Conservation (phyloP, 2,113 vertebrate species). For the human (Homo sapiens) region DNA sequence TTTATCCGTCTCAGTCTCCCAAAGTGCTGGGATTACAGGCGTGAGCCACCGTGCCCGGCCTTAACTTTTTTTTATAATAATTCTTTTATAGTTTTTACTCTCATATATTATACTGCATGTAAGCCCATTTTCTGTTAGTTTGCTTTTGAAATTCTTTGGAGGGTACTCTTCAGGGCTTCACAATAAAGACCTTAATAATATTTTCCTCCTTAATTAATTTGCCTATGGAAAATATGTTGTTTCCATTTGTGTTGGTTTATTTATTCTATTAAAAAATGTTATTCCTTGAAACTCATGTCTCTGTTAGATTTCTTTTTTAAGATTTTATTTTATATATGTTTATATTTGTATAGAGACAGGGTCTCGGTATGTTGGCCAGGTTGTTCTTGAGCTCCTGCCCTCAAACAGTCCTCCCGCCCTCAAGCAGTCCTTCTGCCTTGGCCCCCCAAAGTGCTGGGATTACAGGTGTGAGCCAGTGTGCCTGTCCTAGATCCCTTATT, state of each 20-base stretch:
- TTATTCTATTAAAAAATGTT: background rate
- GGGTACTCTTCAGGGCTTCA: background rate
- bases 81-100: background rate
- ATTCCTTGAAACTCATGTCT: background rate
- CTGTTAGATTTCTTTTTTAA: too few species aligned
- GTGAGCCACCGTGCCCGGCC: background rate
- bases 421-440: too few species aligned
- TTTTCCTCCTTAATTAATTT: background rate
- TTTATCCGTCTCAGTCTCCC: background rate
- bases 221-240: background rate
- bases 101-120: background rate
- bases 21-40: background rate
- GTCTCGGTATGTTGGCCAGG: too few species aligned
- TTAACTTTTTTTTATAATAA: too few species aligned
- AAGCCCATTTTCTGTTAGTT: background rate
- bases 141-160: slow-evolving; percentile 31
- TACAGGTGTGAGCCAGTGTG: too few species aligned
- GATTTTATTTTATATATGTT: too few species aligned
- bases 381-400: too few species aligned
- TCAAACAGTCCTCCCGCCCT: too few species aligned
- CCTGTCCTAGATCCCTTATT: background rate
- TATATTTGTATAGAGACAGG: too few species aligned
- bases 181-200: background rate
- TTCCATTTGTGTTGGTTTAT: slow-evolving; percentile 35
- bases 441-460: too few species aligned